phyloP scores from a whole-genome alignment of 2,113 vertebrate species.

The Chaetops frenatus region DNA sequence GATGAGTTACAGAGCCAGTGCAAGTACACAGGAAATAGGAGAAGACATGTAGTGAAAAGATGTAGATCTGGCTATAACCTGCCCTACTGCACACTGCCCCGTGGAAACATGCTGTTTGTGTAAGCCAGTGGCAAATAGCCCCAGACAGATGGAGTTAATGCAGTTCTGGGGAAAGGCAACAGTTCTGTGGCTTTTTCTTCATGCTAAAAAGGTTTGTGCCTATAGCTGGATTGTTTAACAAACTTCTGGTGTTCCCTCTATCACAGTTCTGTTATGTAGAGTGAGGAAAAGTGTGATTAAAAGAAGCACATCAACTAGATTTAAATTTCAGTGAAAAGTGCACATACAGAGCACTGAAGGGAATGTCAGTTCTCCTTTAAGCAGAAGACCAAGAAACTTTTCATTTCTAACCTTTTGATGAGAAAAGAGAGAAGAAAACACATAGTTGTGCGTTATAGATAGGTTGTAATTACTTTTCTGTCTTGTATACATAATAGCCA shows the following conservation, averaged over 20 bases:
- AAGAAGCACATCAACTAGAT: neutral
- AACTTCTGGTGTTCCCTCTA: neutral
- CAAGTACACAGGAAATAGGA: neutral
- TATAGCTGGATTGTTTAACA: neutral
- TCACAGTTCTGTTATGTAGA: neutral
- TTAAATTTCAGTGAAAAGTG: neutral
- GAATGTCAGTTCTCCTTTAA: neutral
- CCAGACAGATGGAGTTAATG: too few species aligned
- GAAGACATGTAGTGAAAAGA: neutral
- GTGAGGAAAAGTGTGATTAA: neutral
- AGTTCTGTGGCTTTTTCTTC: neutral
- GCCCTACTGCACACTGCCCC: too few species aligned
- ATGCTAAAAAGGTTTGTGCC: neutral
- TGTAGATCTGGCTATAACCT: neutral
- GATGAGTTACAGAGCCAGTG: neutral
- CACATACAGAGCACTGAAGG: neutral
- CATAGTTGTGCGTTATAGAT: neutral
- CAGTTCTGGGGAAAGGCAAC: neutral
- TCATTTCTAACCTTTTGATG: neutral
- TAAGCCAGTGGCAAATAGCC: neutral
- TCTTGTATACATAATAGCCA: neutral
- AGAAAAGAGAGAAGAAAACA: neutral
- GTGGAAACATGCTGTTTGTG: neutral
- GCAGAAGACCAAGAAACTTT: neutral
- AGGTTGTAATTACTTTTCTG: neutral